Evolutionary conservation across 2,888 invertebrate species (phyloP).

Genomic region (Plagodis pulveraria): DNA sequence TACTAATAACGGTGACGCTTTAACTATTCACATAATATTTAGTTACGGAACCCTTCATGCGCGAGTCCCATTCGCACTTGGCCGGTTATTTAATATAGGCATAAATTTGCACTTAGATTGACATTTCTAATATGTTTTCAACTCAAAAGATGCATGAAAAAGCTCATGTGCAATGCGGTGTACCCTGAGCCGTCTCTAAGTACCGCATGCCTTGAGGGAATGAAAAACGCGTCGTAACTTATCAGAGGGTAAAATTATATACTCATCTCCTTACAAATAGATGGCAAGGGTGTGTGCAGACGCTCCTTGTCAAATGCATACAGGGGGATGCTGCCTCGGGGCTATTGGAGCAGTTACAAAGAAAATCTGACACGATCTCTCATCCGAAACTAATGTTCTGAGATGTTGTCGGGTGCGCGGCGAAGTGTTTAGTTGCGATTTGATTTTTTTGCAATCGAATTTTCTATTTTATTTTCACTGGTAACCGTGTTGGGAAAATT

Average conservation of each 20-base stretch:
- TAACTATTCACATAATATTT: too few species aligned
- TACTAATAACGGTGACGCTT: too few species aligned
- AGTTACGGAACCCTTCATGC: too few species aligned
- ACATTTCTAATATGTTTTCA: too few species aligned
- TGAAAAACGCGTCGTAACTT: conserved; percentile 66
- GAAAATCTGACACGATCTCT: conserved; percentile 57
- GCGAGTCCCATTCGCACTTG: too few species aligned
- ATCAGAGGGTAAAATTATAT: conserved; percentile 71
- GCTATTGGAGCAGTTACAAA: conserved; percentile 62
- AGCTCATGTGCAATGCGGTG: too few species aligned
- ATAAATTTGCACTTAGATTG: too few species aligned
- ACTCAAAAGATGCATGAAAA: too few species aligned
- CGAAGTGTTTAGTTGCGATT: conserved; percentile 17
- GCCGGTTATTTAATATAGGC: too few species aligned
- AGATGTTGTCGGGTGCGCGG: conserved; percentile 24
- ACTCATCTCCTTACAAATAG: conserved; percentile 78
- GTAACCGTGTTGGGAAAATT: not conserved
- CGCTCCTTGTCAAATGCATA: conserved; percentile 66
- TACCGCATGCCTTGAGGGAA: conserved; percentile 44
- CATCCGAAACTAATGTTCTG: conserved; percentile 50
- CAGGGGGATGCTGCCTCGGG: conserved; percentile 54
- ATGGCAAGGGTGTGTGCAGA: conserved; percentile 68
- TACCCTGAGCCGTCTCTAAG: not conserved
- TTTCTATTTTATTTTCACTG: conserved; percentile 2
- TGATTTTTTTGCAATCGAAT: conserved; percentile 11